Evolutionary conservation across 2,888 invertebrate species (phyloP).

Genomic region (Apamea epomidion): DNA sequence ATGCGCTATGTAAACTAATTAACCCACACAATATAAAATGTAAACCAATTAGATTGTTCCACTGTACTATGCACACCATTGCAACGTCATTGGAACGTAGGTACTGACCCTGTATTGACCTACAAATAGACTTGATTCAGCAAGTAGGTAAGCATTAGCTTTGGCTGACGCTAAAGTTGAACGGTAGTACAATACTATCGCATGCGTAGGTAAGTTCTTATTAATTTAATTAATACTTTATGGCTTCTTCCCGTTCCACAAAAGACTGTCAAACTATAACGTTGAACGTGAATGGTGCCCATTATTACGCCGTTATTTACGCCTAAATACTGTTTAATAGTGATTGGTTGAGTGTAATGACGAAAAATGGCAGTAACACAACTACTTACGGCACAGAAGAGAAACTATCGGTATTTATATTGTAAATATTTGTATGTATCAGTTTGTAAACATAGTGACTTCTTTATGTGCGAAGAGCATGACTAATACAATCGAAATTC

Average conservation of each 20-base stretch:
- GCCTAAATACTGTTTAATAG: slow-evolving; percentile 47
- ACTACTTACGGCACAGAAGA: slow-evolving; percentile 75
- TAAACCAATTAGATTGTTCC: too few relatives aligned
- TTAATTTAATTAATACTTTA: slow-evolving; percentile 87
- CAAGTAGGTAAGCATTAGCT: slow-evolving; percentile 46
- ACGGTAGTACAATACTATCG: slow-evolving; percentile 49
- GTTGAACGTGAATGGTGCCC: slow-evolving; percentile 73
- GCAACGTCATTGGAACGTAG: not conserved
- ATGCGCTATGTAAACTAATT: too few relatives aligned
- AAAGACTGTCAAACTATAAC: slow-evolving; percentile 75
- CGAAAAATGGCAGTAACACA: slow-evolving; percentile 72
- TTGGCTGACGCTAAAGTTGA: slow-evolving; percentile 42
- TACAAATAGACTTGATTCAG: slow-evolving; percentile 47
- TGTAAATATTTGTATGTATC: slow-evolving; percentile 14
- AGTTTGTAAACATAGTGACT: slow-evolving; percentile 39
- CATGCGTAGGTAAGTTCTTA: slow-evolving; percentile 74
- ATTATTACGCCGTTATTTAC: slow-evolving; percentile 43
- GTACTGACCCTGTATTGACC: slow-evolving; percentile 9
- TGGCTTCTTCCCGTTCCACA: slow-evolving; percentile 83
- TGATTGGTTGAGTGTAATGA: slow-evolving; percentile 70
- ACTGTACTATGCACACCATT: not conserved
- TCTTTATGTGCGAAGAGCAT: not conserved
- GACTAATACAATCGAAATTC: slow-evolving; percentile 11
- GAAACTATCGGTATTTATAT: slow-evolving; percentile 74
- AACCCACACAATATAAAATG: too few relatives aligned